Evolutionary conservation across 1,140 invertebrate species (phyloP).

Genomic region (Dendrolimus kikuchii): DNA sequence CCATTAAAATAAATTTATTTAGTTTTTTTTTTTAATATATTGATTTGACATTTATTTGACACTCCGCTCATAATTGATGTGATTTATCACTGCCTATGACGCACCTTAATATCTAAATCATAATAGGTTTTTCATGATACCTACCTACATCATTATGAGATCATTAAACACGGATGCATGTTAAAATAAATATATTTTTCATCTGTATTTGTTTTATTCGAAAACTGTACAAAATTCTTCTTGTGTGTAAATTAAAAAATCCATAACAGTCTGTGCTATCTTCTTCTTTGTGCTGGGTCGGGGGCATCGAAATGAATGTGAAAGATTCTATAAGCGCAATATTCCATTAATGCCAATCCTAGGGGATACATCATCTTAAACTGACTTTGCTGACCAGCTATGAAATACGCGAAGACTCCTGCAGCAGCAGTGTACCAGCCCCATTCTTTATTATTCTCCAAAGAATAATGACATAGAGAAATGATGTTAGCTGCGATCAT

Average conservation of each 20-base stretch:
- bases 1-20: too few relatives aligned
- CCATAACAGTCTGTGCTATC: background rate
- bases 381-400: constrained; percentile 19
- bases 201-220: too few relatives aligned
- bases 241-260: background rate
- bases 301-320: constrained; percentile 20
- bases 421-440: constrained; percentile 53
- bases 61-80: too few relatives aligned
- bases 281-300: background rate
- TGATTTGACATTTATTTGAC: too few relatives aligned
- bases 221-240: too few relatives aligned
- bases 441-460: constrained; percentile 31
- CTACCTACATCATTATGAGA: too few relatives aligned
- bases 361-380: constrained; percentile 38
- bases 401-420: constrained; percentile 41
- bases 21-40: too few relatives aligned
- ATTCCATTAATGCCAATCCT: constrained; percentile 42
- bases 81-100: too few relatives aligned
- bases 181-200: too few relatives aligned
- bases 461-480: constrained; percentile 37
- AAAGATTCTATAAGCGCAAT: constrained; percentile 39
- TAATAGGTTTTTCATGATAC: too few relatives aligned
- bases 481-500: constrained; percentile 45
- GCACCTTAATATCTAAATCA: too few relatives aligned
- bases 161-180: too few relatives aligned